Conservation (phyloP, 2,113 vertebrate genomes). For the Strix aluco region DNA sequence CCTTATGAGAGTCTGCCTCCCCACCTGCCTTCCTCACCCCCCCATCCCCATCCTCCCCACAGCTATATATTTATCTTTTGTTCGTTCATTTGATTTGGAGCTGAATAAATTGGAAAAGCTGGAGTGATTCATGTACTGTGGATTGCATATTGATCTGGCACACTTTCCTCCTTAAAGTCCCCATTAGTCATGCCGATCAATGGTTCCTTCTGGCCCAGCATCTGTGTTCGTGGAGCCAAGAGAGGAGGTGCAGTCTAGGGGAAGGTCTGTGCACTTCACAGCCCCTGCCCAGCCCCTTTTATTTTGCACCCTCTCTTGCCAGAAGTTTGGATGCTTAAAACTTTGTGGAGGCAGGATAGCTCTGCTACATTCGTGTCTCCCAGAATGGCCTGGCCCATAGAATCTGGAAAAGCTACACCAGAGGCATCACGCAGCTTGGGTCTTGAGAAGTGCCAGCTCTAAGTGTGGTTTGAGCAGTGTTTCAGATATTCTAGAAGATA, state of each 20-base stretch:
- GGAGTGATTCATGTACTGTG: conserved; percentile 62
- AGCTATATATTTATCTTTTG: conserved; percentile 60
- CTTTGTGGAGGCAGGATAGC: neutral
- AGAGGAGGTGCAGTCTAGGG: neutral
- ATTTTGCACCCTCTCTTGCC: neutral
- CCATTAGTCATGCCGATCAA: conserved; percentile 50
- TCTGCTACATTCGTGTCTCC: neutral
- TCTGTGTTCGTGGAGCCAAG: neutral
- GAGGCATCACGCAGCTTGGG: neutral
- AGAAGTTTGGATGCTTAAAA: neutral
- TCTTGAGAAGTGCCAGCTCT: neutral
- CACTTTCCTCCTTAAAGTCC: conserved; percentile 33
- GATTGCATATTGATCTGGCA: conserved; percentile 65
- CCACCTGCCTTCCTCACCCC: conserved; percentile 7
- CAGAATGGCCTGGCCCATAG: neutral
- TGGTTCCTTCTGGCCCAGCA: conserved; percentile 30
- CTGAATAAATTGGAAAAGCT: conserved; percentile 65
- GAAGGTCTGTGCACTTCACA: neutral
- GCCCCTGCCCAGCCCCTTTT: neutral
- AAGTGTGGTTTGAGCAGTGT: neutral
- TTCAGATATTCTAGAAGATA: neutral
- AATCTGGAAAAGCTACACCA: neutral
- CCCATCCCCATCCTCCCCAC: neutral
- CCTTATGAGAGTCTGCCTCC: conserved; percentile 11
- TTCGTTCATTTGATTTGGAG: conserved; percentile 56